Base-by-base conservation (phyloP, 2,797 vertebrate species). In the Melopsittacus undulatus region DNA sequence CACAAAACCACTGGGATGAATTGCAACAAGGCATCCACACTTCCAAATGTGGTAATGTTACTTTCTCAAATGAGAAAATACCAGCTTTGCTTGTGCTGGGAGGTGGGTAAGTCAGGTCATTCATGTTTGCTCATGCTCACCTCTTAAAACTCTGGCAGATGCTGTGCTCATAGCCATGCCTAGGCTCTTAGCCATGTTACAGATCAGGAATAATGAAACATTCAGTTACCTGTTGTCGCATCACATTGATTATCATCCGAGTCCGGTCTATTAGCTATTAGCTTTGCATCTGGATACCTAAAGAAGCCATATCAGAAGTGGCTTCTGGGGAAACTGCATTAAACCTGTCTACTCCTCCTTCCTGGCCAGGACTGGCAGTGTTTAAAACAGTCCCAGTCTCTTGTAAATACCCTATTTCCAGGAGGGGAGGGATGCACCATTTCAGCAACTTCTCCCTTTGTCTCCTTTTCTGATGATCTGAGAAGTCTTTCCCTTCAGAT, bases 51-150 rank as follows among this genome's bases (percentile, higher is more conserved):
- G 48, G 12, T 40, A 72, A 9, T 5, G 2, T 62, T 36, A 56
- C 29, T 4, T 80, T 52, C n/a, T 38, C 7, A 4, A 38, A 43
- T 54, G 49, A 78, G 80, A 64, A 64, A 42, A 42, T 29, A 64
- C 0, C 3, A 81, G 34, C 27, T 72, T 32, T 66, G 27, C 13
- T 67, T 49, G 32, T 62, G 63, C 30, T 77, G 64, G 64, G 23
- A 73, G 42, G 5, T 83, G 26, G 9, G 30, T 56, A 36, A 57
- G 29, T 63, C 4, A 8, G 22, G 51, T 52, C 61, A 64, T 51
- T n/a, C 61, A 45, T 0, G 0, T n/a, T 73, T 10, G 3, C 13
- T 23, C 23, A 19, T 0, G 0, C 7, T 66, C 40, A 34, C 9
- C 9, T 56, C 34, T 51, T 36, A 4, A 20, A 52, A 7, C 4